Base-by-base conservation (phyloP, 2,797 vertebrate species). In the Spheniscus humboldti region DNA sequence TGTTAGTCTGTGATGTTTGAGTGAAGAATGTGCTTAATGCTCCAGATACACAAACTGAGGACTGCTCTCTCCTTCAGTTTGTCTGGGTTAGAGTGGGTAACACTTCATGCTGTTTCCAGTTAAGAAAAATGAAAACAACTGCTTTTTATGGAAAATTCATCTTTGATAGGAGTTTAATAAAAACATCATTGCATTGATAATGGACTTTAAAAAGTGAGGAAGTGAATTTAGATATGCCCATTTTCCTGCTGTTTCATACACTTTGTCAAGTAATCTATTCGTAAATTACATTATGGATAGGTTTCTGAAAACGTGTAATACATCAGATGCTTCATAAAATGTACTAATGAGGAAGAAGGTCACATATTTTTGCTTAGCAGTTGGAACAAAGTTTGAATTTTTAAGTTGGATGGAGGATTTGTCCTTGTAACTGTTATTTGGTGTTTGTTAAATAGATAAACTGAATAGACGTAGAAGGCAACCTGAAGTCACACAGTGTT, bases 51-150 rank as follows among this genome's bases (percentile, higher is more conserved):
- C 20, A 55, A 24, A 22, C 18, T 5, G 37, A 79, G n/a, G 68
- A 33, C 68, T 89, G 45, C 30, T 19, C 28, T 63, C 45, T 41
- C 10, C 68, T 95, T 95, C 71, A 79, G 35, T 74, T 76, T 30
- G 37, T n/a, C 31, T 91, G 88, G 31, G 43, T 86, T 96, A 75
- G 45, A 63, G 31, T 79, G 27, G 41, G 24, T 7, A 81, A 33
- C 31, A 83, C n/a, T 94, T 94, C 91, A 82, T 86, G 16, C 5
- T 69, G 31, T 84, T 94, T 86, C 67, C 66, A 75, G 79, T 75
- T 83, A 92, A 82, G 48, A 74, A 93, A 95, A 91, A 89, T 80
- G 47, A 90, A 95, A 92, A 45, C n/a, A 88, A n/a, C 27, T n/a
- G 37, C n/a, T 92, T 95, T 89, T 84, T 62, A 79, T 57, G 82